Base-by-base conservation (phyloP, 2,888 invertebrate species). In the Cheilosia variabilis region DNA sequence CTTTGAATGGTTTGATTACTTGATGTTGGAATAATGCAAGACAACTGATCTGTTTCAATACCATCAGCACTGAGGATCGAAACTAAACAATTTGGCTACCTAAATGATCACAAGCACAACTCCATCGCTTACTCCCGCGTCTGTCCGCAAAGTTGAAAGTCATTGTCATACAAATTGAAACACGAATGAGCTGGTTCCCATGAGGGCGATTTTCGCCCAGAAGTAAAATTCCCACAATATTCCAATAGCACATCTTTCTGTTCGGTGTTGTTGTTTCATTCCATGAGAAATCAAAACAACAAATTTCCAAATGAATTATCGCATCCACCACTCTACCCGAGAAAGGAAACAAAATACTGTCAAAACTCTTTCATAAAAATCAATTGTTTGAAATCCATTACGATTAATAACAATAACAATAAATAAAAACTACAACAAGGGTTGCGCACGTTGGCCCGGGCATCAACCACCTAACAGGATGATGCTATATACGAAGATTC, bases 361-460 rank as follows among this genome's bases (percentile, higher is more conserved):
- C 50, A 41, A 66, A 78, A 68, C 69, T 81, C 86, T 86, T 77
- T 86, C 81, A 86, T 77, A 68, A 81, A 86, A 86, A 72, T 77
- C 81, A 86, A 86, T 86, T 81, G 86, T 86, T 81, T 73, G 86
- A 86, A 81, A 81, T 86, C 76, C 86, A 86, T 86, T 86, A 86
- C 81, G 76, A 81, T 81, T 81, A 86, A 86, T 81, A 86, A 86
- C 72, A 86, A 86, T 86, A 86, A 86, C 86, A 86, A 86, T 86
- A 86, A 86, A 86, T 86, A 86, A 86, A 58, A 81, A 76, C 76
- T 81, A 72, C 86, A 81, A 86, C 81, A 81, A 77, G 81, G 86
- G 77, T 73, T 37, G 37, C 37, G 66, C 43, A 65, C 24, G 45
- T 24, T 43, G 24, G 22, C 31, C 31, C 31, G 43, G 24, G n/a